A percentile compares a stretch with the other conserved stretches of the same genome.
These are phyloP conservation scores for Leptopilina clavipes DNA, from an alignment of 1,140 invertebrate genomes.

Conservation along the genomic window DNA sequence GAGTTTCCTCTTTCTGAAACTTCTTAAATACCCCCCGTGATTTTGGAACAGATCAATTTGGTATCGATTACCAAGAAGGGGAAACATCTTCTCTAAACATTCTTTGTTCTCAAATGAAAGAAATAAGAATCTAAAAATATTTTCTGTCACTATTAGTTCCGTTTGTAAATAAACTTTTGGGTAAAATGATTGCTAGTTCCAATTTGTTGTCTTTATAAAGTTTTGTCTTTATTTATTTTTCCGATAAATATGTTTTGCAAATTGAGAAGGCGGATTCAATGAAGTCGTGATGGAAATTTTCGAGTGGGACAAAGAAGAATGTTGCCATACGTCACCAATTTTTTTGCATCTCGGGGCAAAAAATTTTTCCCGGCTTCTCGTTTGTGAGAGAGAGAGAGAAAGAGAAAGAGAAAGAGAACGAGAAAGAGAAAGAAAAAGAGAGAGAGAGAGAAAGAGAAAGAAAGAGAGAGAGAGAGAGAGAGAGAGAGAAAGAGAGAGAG, in stretches of 20 bases:
- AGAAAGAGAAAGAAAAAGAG: background rate
- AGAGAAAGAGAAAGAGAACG: background rate
- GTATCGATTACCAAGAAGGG: background rate
- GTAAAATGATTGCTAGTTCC: too few relatives aligned
- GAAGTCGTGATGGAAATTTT: slow-evolving; percentile 46
- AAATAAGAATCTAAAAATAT: too few relatives aligned
- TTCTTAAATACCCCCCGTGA: slow-evolving; percentile 25
- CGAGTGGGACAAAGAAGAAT: slow-evolving; percentile 49
- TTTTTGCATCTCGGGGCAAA: slow-evolving; percentile 42
- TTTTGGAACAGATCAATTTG: slow-evolving; percentile 24
- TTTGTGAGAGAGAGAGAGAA: background rate
- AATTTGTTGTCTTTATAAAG: too few relatives aligned
- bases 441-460: background rate
- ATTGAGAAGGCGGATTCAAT: slow-evolving; percentile 53
- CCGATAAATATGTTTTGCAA: too few relatives aligned
- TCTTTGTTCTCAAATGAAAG: too few relatives aligned
- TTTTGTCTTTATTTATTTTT: too few relatives aligned
- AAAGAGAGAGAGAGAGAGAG: background rate
- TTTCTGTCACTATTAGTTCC: too few relatives aligned
- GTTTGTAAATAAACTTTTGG: too few relatives aligned
- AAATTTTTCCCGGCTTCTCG: background rate
- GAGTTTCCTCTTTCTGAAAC: background rate
- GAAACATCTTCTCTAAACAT: too few relatives aligned
- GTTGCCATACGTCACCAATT: slow-evolving; percentile 47
- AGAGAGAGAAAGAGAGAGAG: background rate